Evolutionary conservation across 1,140 invertebrate genomes (phyloP), one percentile per base, ranked within the genome.

Genomic region (Magallana angulata): DNA sequence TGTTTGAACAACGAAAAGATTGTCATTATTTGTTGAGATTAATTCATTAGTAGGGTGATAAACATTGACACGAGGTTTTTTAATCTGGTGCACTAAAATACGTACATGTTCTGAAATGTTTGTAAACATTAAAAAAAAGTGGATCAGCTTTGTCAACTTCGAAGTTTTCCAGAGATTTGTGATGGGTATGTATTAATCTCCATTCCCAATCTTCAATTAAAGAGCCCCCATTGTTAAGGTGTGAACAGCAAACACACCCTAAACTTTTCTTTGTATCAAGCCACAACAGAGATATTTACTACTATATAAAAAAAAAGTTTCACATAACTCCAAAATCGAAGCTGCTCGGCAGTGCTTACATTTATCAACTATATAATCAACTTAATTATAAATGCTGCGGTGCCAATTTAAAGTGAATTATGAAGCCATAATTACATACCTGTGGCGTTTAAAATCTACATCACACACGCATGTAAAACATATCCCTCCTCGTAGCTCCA

Each of bases 371-470:
- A 5, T 24, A 30, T 11, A 30, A 5, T 76, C 68, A 76, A 30
- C 7, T 30, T 36, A 76, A 76, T 76, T 36, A 76, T 76, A 36
- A 30, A 16, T 76, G 24, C 11, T 76, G 36, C 68, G 24, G 24
- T 76, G 68, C 24, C 68, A 76, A 76, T 30, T 9, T 76, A 7
- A 76, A 7, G 68, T 76, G 68, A 71, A 76, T 76, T 76, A 76
- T 76, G 68, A 36, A 76, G 24, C 68, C 68, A 76, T 76, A 76
- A 76, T 76, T 76, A 76, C 68, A 76, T 76, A 76, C 68, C 68
- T 76, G 68, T 76, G 68, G 24, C 24, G 68, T 76, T 76, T 30
- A 76, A 76, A 76, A 30, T 76, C 68, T 76, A 76, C 68, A 76
- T 76, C 68, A 76, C 68, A 76, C 68, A 30, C 24, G 18, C 68